Evolutionary conservation across 2,113 vertebrate species (phyloP), one percentile per base, ranked within the genome.

Genomic region (Prolemur simus): DNA sequence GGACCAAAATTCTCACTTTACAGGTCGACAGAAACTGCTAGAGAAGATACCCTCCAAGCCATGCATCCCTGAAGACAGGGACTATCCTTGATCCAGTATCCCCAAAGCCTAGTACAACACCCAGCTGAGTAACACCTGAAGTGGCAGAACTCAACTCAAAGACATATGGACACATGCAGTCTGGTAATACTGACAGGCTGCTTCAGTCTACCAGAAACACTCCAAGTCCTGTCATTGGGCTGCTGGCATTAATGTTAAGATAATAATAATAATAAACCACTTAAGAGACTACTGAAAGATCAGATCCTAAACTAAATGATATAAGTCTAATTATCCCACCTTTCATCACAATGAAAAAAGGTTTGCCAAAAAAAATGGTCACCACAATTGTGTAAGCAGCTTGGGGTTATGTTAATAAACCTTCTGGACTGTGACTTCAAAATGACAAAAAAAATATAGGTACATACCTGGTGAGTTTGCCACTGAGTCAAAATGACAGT

Each of bases 401-500:
- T 66, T 69, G 17, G 32, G 47, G 0, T 58, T 68, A 45, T 13
- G 15, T 87, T 93, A 78, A 69, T 37, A n/a, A 84, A 32, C 32
- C 71, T 89, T 63, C 68, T 73, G 17, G 4, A 39, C 21, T 90
- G 7, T 27, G 23, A 58, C 71, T 69, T 74, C 68, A 64, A 83
- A 90, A 87, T 45, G 27, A 95, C 66, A 45, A 9, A 78, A 97
- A 54, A 47, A 54, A 74, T 42, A 3, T 0, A 60, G 6, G 1
- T 81, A 96, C 98, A 87, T 98, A 99, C 99, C 99, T 87, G 99
- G 99, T 85, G 99, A 99, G 98, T 99, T 99, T 49, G 99, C 99
- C 97, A 99, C 99, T 0, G 99, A 99, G 98, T 99, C 99, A 98
- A 99, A 99, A 98, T 99, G 99, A 97, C 99, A 99, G 94, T 99